Percentiles rank a stretch among this genome's conserved stretches.
Conservation (phyloP, 35 echinoderm and acorn worm genomes). For the Anneissia japonica region DNA sequence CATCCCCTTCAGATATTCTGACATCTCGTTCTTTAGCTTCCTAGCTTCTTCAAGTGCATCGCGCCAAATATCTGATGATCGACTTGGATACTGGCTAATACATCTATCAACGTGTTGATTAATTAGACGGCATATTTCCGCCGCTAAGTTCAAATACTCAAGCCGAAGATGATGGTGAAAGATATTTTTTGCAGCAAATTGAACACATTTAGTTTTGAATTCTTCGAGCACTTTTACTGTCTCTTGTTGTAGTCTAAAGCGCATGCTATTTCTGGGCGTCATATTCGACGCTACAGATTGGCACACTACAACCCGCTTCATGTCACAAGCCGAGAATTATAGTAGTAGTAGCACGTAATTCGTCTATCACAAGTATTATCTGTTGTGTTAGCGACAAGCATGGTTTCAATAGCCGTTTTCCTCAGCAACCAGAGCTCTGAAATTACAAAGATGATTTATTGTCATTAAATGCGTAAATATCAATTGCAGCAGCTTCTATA, state of each 20-base stretch:
- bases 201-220: background rate
- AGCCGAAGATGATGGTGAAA: background rate
- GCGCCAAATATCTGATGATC: background rate
- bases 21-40: background rate
- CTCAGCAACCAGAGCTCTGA: no score
- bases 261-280: background rate
- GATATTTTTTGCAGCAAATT: background rate
- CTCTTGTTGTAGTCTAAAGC: background rate
- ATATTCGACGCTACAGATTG: background rate
- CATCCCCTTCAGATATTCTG: background rate
- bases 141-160: background rate
- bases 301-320: background rate
- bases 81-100: background rate
- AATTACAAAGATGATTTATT: no score
- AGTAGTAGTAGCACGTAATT: no score
- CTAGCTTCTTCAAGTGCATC: background rate
- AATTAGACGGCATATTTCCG: background rate
- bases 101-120: background rate
- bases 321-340: background rate
- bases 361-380: no score
- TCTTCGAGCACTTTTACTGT: background rate
- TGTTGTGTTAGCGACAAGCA: no score
- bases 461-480: no score
- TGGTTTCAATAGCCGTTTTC: no score
- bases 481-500: no score